These are phyloP conservation scores for Andrena bucephala DNA, from an alignment of 2,888 invertebrate genomes.

Conservation along the genomic window DNA sequence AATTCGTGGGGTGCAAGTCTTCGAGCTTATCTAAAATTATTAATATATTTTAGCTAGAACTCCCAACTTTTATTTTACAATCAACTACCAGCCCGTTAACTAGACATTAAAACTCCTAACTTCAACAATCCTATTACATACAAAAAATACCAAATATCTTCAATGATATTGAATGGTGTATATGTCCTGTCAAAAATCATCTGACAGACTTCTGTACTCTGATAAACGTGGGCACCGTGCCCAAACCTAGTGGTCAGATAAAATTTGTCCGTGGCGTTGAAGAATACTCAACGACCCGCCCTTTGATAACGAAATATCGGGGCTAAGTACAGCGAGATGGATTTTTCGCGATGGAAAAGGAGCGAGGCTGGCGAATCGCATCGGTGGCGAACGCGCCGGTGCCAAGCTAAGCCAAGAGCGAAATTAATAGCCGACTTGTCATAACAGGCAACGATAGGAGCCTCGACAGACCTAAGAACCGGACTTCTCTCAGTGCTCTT, in stretches of 20 bases:
- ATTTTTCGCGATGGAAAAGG: slow-evolving; percentile 16
- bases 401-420: slow-evolving; percentile 61
- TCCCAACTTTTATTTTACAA: no score
- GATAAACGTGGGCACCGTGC: no score
- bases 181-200: no score
- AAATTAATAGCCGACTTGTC: slow-evolving; percentile 74
- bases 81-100: no score
- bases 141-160: no score
- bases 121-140: no score
- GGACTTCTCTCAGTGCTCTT: slow-evolving; percentile 56
- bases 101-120: no score
- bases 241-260: background rate
- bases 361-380: slow-evolving; percentile 34
- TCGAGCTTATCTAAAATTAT: no score
- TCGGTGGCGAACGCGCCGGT: slow-evolving; percentile 35
- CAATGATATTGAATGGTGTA: no score
- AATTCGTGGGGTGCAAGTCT: no score
- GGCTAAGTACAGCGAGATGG: background rate
- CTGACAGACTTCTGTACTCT: no score
- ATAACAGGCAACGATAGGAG: slow-evolving; percentile 71
- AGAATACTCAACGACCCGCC: background rate
- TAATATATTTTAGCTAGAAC: no score
- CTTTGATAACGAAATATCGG: slow-evolving; percentile 36
- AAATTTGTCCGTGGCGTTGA: background rate
- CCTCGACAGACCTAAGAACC: slow-evolving; percentile 57